These are phyloP conservation scores for Ennomos quercinarius DNA, from an alignment of 2,888 invertebrate genomes.

Conservation along the genomic window DNA sequence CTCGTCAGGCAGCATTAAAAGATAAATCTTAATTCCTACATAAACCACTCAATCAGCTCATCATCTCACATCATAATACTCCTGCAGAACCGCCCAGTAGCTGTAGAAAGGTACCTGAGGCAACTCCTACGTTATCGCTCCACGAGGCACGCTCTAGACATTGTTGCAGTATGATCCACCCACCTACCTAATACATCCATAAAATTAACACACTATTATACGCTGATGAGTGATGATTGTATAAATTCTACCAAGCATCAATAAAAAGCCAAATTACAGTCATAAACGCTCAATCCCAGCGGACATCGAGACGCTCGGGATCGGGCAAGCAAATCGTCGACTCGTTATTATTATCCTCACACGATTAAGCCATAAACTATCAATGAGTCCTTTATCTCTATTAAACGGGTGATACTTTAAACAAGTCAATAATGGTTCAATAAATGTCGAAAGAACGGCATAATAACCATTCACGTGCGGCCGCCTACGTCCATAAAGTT, in stretches of 20 bases:
- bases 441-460: constrained; percentile 83
- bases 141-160: constrained; percentile 4
- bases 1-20: constrained; percentile 11
- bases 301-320: constrained; percentile 66
- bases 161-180: constrained; percentile 7
- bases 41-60: constrained; percentile 19
- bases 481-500: constrained; percentile 76
- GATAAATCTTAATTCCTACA: constrained; percentile 22
- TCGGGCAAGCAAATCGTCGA: constrained; percentile 51
- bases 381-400: constrained; percentile 80
- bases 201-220: constrained; percentile 57
- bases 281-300: constrained; percentile 65
- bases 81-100: constrained; percentile 22
- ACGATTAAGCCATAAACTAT: constrained; percentile 80
- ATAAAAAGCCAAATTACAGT: constrained; percentile 79
- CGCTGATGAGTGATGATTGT: constrained; percentile 52
- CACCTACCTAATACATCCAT: constrained; percentile 38
- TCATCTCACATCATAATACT: constrained; percentile 23
- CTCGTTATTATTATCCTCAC: constrained; percentile 57
- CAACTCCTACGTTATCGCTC: constrained; percentile 12
- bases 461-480: constrained; percentile 82
- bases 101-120: constrained; percentile 20
- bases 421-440: constrained; percentile 84
- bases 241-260: constrained; percentile 63
- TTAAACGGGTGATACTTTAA: constrained; percentile 83